Evolutionary conservation across 2,888 invertebrate genomes (phyloP).

Genomic region (Desoria tigrina): DNA sequence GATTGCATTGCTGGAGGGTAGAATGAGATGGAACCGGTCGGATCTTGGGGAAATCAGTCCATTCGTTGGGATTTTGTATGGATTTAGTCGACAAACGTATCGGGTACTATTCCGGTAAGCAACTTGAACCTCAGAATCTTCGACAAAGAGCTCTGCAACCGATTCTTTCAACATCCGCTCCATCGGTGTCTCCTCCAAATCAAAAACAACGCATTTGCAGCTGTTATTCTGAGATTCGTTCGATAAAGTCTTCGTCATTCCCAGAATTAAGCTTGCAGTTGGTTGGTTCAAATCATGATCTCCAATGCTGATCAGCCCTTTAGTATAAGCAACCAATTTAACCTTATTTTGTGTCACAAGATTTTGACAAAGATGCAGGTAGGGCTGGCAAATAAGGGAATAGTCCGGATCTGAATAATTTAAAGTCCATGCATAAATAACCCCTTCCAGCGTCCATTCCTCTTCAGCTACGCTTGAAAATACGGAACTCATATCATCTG

Average conservation of each 20-base stretch:
- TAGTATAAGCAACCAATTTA: not conserved
- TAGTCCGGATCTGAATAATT: not conserved
- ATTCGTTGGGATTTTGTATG: not conserved
- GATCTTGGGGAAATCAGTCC: not conserved
- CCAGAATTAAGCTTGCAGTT: not conserved
- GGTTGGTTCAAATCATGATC: not conserved
- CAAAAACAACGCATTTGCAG: not conserved
- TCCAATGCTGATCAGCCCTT: not conserved
- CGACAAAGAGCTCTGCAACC: not conserved
- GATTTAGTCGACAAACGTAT: not conserved
- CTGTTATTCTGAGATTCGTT: not conserved
- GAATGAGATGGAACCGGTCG: not conserved
- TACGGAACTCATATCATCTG: too few relatives aligned
- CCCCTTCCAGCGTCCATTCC: not conserved
- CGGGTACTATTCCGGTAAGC: not conserved
- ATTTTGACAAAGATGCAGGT: not conserved
- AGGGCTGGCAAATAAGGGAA: not conserved
- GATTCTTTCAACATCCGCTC: not conserved
- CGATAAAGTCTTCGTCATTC: not conserved
- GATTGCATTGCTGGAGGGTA: not conserved
- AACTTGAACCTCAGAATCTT: not conserved
- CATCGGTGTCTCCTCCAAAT: not conserved
- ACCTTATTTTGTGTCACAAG: not conserved
- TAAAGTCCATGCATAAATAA: not conserved
- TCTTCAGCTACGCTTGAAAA: too few relatives aligned